Base-by-base conservation (phyloP, 1,140 invertebrate genomes). In the Odontomachus brunneus region DNA sequence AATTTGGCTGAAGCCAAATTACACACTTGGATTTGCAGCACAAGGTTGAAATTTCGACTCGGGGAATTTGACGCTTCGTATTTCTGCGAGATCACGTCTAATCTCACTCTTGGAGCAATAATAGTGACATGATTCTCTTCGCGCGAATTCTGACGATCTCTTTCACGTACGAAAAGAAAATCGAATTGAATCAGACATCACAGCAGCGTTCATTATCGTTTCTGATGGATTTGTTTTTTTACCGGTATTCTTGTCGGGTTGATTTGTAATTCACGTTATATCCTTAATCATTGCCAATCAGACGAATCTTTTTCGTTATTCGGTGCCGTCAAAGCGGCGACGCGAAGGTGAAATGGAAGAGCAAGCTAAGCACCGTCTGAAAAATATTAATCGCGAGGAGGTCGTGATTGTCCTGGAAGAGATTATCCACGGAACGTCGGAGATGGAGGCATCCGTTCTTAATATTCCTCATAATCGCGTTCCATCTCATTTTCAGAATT, bases 401-500 rank as follows among this genome's bases (percentile, higher is more conserved):
- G n/a, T 57, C 51, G 65, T 55, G 65, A 80, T 80, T 53, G 22
- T 80, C 17, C 17, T 1, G 24, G 19, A 48, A 59, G 24, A 57
- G 51, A 69, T 80, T 80, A 80, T 69, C 51, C 33, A 69, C 49
- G 62, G 74, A 53, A 55, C 65, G 51, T 80, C 65, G 24, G 51
- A 59, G 65, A 80, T 53, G 65, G n/a, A 80, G 51, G 24, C 53
- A 71, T 80, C 38, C 65, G 51, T 80, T 80, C 65, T 80, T 80
- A 69, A 80, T 80, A 80, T 80, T 80, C 75, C 24, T 80, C 51
- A 19, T 80, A 80, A 80, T 80, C 75, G 65, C 75, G n/a, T 80
- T 80, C 59, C 38, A 71, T 71, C 65, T 80, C 65, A 80, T 80
- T 80, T 80, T 80, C 51, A 78, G 74, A 22, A 80, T 80, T 80